Base-by-base conservation (phyloP, 2,888 invertebrate genomes). In the Vannuccia rotundouncinata region DNA sequence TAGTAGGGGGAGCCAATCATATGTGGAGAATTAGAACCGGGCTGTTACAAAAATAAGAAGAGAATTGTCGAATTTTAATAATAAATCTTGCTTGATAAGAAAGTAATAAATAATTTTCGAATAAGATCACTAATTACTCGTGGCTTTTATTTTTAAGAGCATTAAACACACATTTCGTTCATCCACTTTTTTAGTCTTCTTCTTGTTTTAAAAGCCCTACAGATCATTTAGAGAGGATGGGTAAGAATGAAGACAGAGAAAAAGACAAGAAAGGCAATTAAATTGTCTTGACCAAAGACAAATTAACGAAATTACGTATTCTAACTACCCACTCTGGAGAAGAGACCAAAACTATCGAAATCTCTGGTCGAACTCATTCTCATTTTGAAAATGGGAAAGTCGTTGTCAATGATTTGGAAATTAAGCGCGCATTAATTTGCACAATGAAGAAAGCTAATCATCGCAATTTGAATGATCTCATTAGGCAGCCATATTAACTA, bases 401-500 rank as follows among this genome's bases (percentile, higher is more conserved):
- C 66, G 17, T 22, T 66, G 66, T 22, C 22, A 22, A 66, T 66
- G 10, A 66, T 66, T 66, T 13, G 66, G 22, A 5, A 66, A 66
- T 66, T 66, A 66, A 66, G 66, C 5, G 22, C 5, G 66, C 66
- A 66, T 66, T 66, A 5, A 66, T 66, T 66, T 66, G 22, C 66
- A 66, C 10, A 66, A 66, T 66, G 66, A 66, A 66, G 66, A 66
- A 66, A 66, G 22, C 66, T 66, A 66, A 66, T 66, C 66, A 66
- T 66, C 22, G 66, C 5, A 66, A 66, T 66, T 66, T 66, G 66
- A 66, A 66, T 66, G 66, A 66, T 66, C 66, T 66, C 22, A 66
- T 66, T 66, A 66, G 66, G 10, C 22, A 45, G 10, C 5, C 17
- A 45, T 45, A 45, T 45, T 17, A n/a, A n/a, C n/a, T n/a, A n/a